Percentiles rank a stretch among this genome's conserved stretches.
These are phyloP conservation scores for Nothobranchius furzeri DNA, from an alignment of 2,113 vertebrate species.

Conservation along the genomic window DNA sequence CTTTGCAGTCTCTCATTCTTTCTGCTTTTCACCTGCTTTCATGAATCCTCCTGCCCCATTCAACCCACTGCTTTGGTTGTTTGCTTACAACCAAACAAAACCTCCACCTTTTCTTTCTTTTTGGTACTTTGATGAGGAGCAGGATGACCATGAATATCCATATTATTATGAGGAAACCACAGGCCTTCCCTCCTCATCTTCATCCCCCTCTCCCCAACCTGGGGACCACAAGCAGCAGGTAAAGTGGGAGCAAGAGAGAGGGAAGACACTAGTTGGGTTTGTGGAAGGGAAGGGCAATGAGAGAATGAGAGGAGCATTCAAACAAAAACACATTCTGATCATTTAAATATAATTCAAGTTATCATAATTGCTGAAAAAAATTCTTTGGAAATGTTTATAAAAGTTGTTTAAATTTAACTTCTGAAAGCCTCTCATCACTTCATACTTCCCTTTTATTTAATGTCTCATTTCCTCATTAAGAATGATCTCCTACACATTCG, in stretches of 20 bases:
- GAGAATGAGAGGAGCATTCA: conserved; percentile 26
- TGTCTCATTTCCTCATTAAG: conserved; percentile 20
- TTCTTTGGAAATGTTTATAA: background rate
- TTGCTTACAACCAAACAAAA: conserved; percentile 32
- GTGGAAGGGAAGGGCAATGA: conserved; percentile 45
- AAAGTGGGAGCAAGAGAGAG: conserved; percentile 61
- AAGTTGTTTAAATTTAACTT: background rate
- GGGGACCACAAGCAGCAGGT: conserved; percentile 61
- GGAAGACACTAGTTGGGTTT: conserved; percentile 50
- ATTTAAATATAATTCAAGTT: background rate
- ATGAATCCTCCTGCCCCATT: background rate
- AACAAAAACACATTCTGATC: background rate
- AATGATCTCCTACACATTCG: conserved; percentile 18
- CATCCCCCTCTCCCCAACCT: conserved; percentile 49
- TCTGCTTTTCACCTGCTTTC: conserved; percentile 37
- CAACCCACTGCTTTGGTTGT: conserved; percentile 8
- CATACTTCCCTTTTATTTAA: conserved; percentile 28
- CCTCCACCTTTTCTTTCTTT: conserved; percentile 47
- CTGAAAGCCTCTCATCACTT: conserved; percentile 40
- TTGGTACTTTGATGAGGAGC: conserved; percentile 81
- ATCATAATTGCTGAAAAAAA: background rate
- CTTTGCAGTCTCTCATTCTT: conserved; percentile 3
- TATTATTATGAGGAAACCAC: conserved; percentile 79
- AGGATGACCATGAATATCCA: conserved; percentile 78
- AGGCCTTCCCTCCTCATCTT: conserved; percentile 57